Evolutionary conservation across 2,797 vertebrate genomes (phyloP), one percentile per base, ranked within the genome.

Genomic region (Sphaeramia orbicularis): DNA sequence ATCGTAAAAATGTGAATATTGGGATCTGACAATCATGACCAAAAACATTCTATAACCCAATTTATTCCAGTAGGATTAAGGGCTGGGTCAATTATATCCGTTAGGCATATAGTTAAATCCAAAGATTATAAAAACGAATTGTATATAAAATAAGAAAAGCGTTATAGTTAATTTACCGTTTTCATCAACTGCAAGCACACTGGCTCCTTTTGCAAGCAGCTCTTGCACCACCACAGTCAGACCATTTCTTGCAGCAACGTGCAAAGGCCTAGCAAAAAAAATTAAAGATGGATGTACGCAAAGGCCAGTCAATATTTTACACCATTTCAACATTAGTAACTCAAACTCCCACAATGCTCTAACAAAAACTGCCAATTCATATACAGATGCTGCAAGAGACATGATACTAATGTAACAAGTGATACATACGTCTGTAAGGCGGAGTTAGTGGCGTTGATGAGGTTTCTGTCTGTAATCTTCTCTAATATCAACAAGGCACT

Each of bases 401-500:
- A 6, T 36, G 32, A 49, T n/a, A 38, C 15, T 16, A 12, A 52
- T 49, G 27, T 16, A 15, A 42, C 38, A 49, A 37, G 45, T 16
- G 40, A 73, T 91, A 94, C 96, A 1, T 95, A 99, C 98, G 98
- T 99, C 94, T 99, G 98, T 94, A 99, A 96, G 93, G 97, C 96
- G 94, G 97, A 93, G 1, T 99, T 99, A 81, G 97, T 99, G 87
- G 97, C 96, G 35, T 99, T 99, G 91, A 99, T 97, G 94, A 99
- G 96, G 95, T 99, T 99, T 93, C 95, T 93, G 83, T 99, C 98
- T 12, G 94, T 94, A 90, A 99, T 97, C 95, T 98, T 99, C 94
- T 99, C 97, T 93, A 99, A 91, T 94, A 99, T 98, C 95, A 99
- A 96, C 96, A 99, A 99, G 97, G 97, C 98, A 99, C 98, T 98